Conservation (phyloP, 2,888 invertebrate species). For the Raillietiella orientalis region DNA sequence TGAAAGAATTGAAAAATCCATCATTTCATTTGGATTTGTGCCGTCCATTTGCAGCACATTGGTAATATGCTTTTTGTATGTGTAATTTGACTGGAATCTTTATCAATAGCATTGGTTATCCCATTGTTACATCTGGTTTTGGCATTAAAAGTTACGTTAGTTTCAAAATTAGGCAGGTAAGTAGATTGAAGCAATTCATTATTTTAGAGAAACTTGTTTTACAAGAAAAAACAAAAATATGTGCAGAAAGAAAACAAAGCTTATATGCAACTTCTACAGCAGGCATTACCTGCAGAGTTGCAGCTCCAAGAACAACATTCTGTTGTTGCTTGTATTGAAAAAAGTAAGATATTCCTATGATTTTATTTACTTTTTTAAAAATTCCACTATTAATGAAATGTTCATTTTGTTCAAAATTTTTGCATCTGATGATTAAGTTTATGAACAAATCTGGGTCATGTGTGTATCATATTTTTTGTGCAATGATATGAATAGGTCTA, state of each 20-base stretch:
- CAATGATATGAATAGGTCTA: too few relatives aligned
- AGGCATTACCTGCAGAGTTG: slow-evolving; percentile 46
- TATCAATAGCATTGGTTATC: slow-evolving; percentile 47
- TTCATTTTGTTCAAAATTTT: too few relatives aligned
- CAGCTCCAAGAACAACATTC: slow-evolving; percentile 10
- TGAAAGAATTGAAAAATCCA: slow-evolving; percentile 34
- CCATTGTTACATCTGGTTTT: slow-evolving; percentile 77
- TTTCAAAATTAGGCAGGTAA: slow-evolving; percentile 44
- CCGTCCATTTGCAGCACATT: slow-evolving; percentile 85
- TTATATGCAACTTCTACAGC: slow-evolving; percentile 62
- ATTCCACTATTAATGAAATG: too few relatives aligned
- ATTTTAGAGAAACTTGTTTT: background rate
- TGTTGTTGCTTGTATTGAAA: slow-evolving; percentile 16
- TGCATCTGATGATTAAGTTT: too few relatives aligned
- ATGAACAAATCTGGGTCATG: too few relatives aligned
- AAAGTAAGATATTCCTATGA: too few relatives aligned
- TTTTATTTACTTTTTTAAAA: too few relatives aligned
- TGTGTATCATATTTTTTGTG: too few relatives aligned
- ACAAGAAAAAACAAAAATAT: slow-evolving; percentile 29
- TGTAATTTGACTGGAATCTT: slow-evolving; percentile 6
- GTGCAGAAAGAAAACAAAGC: slow-evolving; percentile 84
- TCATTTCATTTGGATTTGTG: slow-evolving; percentile 62
- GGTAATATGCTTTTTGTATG: slow-evolving; percentile 20
- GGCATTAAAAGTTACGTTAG: slow-evolving; percentile 77
- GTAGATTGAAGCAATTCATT: slow-evolving; percentile 7